These are phyloP conservation scores for Zoanthus solanderi DNA, from an alignment of 92 coral and sea anemone genomes.

Conservation along the genomic window DNA sequence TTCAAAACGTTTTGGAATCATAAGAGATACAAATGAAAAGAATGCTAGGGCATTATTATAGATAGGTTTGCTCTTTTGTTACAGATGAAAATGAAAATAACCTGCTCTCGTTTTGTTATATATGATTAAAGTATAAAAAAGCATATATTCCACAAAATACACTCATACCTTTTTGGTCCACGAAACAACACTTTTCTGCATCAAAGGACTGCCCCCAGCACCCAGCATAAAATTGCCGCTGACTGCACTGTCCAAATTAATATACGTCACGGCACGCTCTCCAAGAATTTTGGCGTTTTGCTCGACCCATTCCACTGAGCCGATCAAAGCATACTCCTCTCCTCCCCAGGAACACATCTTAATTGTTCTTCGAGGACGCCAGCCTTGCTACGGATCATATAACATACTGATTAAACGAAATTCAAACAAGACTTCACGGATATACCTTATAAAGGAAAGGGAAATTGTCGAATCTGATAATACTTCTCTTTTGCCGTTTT, in stretches of 20 bases:
- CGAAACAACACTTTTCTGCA: slow-evolving; percentile 57
- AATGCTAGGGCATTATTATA: too few relatives aligned
- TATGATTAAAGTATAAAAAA: too few relatives aligned
- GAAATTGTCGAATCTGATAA: too few relatives aligned
- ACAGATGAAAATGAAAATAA: too few relatives aligned
- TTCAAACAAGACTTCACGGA: neutral
- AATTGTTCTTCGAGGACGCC: slow-evolving; percentile 98
- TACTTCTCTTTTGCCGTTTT: too few relatives aligned
- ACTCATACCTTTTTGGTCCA: slow-evolving; percentile 45
- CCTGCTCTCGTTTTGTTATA: too few relatives aligned
- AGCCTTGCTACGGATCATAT: slow-evolving; percentile 50
- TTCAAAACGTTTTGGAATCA: too few relatives aligned
- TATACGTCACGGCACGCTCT: slow-evolving; percentile 80
- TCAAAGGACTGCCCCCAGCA: slow-evolving; percentile 59
- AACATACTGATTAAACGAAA: neutral
- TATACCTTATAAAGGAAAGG: too few relatives aligned
- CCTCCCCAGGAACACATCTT: slow-evolving; percentile 98
- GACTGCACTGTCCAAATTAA: slow-evolving; percentile 76
- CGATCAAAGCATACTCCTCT: slow-evolving; percentile 87
- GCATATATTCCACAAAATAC: neutral
- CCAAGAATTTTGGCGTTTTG: slow-evolving; percentile 64
- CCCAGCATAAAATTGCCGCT: slow-evolving; percentile 56
- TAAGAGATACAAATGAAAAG: too few relatives aligned
- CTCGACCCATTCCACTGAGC: slow-evolving; percentile 97
- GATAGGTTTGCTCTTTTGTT: too few relatives aligned